A percentile compares a stretch with the other conserved stretches of the same genome.
These are phyloP conservation scores for Dryomyza anilis DNA, from an alignment of 2,888 invertebrate genomes.

Conservation along the genomic window DNA sequence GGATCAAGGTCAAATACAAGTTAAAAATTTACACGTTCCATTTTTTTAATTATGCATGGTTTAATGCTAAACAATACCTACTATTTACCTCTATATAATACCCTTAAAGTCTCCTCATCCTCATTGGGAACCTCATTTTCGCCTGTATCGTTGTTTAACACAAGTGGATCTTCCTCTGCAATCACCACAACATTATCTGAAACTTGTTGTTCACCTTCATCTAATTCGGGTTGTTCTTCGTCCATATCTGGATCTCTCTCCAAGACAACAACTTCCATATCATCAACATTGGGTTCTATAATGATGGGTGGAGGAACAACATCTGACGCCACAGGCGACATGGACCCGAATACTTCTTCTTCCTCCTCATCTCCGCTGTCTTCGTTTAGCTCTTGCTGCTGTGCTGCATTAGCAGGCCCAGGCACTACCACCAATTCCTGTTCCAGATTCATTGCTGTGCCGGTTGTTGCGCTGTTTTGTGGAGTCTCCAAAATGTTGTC, in stretches of 20 bases:
- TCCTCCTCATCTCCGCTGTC: neutral
- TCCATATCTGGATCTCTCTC: neutral
- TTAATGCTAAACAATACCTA: neutral
- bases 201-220: conserved; percentile 2
- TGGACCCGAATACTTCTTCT: too few relatives aligned
- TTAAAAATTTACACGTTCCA: too few relatives aligned
- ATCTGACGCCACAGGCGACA: too few relatives aligned
- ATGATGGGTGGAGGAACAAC: neutral
- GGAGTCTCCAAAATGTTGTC: neutral
- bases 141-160: conserved; percentile 33
- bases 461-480: neutral
- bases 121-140: conserved; percentile 19
- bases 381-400: too few relatives aligned
- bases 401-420: too few relatives aligned
- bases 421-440: too few relatives aligned
- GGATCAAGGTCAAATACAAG: too few relatives aligned
- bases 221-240: neutral
- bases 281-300: neutral
- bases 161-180: conserved; percentile 31
- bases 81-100: neutral
- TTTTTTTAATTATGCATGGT: neutral
- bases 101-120: neutral
- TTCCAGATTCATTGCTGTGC: too few relatives aligned
- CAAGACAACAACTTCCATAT: conserved; percentile 8
- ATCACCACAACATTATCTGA: conserved; percentile 31